Evolutionary conservation across 2,113 vertebrate species (phyloP).

Genomic region (Nesogale talazaci): DNA sequence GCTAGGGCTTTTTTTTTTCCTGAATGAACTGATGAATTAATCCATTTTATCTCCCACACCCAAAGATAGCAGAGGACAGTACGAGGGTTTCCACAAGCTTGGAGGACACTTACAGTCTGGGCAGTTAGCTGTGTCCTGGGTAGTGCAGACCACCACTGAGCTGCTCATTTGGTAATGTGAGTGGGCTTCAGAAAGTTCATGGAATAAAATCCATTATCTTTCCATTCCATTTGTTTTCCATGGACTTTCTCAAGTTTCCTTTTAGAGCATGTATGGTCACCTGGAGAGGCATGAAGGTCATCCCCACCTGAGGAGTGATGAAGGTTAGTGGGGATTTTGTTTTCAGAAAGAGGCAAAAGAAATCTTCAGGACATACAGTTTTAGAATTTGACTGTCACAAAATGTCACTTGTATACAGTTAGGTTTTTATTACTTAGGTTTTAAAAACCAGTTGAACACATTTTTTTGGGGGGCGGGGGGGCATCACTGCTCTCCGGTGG

Average conservation of each 20-base stretch:
- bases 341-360: slow-evolving; percentile 50
- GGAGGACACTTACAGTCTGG: not conserved
- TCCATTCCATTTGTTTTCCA: too few relatives aligned
- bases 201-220: too few relatives aligned
- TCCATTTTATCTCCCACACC: slow-evolving; percentile 14
- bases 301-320: not conserved
- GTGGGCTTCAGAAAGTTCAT: too few relatives aligned
- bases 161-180: not conserved
- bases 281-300: not conserved
- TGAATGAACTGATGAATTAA: not conserved
- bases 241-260: too few relatives aligned
- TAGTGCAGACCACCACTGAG: not conserved
- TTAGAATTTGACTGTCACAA: slow-evolving; percentile 48
- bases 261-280: not conserved
- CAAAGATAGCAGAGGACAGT: not conserved
- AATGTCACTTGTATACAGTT: slow-evolving; percentile 34
- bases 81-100: not conserved
- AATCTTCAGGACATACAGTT: not conserved
- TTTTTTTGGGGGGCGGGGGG: too few relatives aligned
- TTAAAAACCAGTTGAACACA: not conserved
- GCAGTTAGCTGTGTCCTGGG: slow-evolving; percentile 19
- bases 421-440: slow-evolving; percentile 20
- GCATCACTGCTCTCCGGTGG: too few relatives aligned
- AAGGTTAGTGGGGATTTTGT: not conserved
- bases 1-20: not conserved